Base-by-base conservation (phyloP, 1,140 invertebrate species). In the Marisa cornuarietis region DNA sequence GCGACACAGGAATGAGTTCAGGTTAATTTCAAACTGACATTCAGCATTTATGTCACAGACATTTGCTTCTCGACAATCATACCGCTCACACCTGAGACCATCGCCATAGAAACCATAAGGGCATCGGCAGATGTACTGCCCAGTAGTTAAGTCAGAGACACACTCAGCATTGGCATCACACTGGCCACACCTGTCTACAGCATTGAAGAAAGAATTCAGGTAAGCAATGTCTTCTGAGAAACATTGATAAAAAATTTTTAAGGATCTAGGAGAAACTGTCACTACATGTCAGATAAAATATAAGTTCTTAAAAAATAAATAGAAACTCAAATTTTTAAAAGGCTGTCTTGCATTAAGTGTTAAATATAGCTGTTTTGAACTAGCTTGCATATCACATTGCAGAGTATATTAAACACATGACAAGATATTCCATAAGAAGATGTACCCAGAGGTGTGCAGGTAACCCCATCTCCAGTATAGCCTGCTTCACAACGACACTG, bases 11-110 rank as follows among this genome's bases (percentile, higher is more conserved):
- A 96, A 95, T 13, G 93, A 91, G 85, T 92, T 88, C 18, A 90
- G 91, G 42, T 87, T 91, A 0, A 91, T 92, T 18, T 93, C 92
- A 86, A 92, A 94, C n/a, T 94, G 87, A 91, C 97, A 97, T 66
- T 93, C 92, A 1, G 96, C 97, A 82, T 97, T 94, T 24, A 91
- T 84, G 83, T 96, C 94, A 87, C 97, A 99, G 93, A 96, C 96
- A 83, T 96, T 94, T 4, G 94, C 85, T 8, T 65, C 66, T 83
- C 96, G 94, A 85, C 97, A 98, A 69, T 87, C 84, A 26, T 79
- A 76, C 4, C 81, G 71, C 22, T 81, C 78, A 63, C 88, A 89
- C 0, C 80, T 62, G 20, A 58, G 78, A 10, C 87, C 88, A 79
- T 87, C 83, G 42, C 88, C 88, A 82, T 75, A 74, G 88, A 93